Evolutionary conservation across 2,888 invertebrate genomes (phyloP), one percentile per base, ranked within the genome.

Genomic region (Dicyrtoma fusca): DNA sequence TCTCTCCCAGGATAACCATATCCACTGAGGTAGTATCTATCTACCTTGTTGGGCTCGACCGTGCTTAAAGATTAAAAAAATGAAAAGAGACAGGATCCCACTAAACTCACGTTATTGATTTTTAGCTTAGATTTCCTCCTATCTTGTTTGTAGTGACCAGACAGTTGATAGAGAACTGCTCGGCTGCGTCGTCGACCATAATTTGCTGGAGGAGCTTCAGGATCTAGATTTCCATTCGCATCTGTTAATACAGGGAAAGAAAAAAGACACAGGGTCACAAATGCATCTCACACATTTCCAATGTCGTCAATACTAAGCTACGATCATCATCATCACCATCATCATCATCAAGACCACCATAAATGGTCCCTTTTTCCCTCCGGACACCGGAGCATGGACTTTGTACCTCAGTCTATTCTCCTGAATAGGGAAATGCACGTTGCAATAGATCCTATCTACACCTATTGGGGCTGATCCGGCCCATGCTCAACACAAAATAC

Each of bases 161-260:
- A 96, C 82, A 97, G 89, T 86, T 97, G 96, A 86, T 97, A 97
- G 77, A 97, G 90, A 74, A 97, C 96, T 55, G 97, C 97, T 83
- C 97, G 88, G 83, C 95, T 95, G 82, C 97, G 88, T 82, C 97
- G 88, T 80, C 96, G 87, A 81, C 94, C 94, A 87, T 95, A 95
- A 87, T 94, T 94, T 82, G 92, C 90, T 81, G 92, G 90, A 75
- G 90, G 90, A 81, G 90, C 89, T 86, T 91, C 91, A 53, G 89
- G 88, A 84, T 92, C 91, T 85, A 92, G 84, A 83, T 89, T 88
- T 71, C 91, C 92, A 85, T 91, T 92, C 83, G 90, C 88, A 88
- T 92, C 91, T 90, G 88, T 87, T 63, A 1, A 61, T 42, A 49
- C 51, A 17, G 13, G 42, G 21, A 25, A 59, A 59, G 34, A 34